A percentile compares a stretch with the other conserved stretches of the same genome.
These are phyloP conservation scores for Grallaria varia DNA, from an alignment of 2,113 vertebrate species.

Conservation along the genomic window DNA sequence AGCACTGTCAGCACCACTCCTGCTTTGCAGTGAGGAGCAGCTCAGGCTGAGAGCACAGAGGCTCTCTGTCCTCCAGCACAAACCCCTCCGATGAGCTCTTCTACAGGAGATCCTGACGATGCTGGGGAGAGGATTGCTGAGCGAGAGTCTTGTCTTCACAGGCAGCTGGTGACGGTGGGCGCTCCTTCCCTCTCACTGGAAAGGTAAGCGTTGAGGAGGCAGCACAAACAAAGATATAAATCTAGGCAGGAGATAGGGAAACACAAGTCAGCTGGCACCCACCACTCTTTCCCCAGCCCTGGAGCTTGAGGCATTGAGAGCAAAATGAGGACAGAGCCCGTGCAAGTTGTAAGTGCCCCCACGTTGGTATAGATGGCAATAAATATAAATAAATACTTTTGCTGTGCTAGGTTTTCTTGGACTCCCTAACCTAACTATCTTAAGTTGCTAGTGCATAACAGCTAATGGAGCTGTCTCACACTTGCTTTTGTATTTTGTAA, in stretches of 20 bases:
- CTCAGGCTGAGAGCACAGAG: neutral
- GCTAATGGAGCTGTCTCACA: neutral
- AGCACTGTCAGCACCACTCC: neutral
- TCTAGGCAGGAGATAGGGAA: neutral
- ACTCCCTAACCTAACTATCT: neutral
- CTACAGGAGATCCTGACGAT: constrained; percentile 6
- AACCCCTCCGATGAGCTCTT: constrained; percentile 22
- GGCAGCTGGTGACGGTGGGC: neutral
- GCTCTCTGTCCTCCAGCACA: constrained; percentile 14
- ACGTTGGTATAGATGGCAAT: neutral
- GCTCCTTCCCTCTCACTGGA: neutral
- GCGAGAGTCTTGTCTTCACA: neutral
- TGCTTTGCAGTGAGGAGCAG: neutral
- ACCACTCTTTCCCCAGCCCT: neutral
- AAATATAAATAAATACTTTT: too few species aligned
- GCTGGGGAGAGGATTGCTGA: neutral
- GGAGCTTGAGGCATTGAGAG: neutral
- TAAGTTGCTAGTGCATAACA: neutral
- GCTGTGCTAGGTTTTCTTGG: neutral
- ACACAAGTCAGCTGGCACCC: neutral
- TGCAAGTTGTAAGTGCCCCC: neutral
- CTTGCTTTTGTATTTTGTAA: neutral
- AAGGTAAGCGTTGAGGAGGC: neutral
- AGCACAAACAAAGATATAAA: neutral
- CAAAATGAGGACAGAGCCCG: neutral